These are phyloP conservation scores for Lytechinus variegatus DNA, from an alignment of 35 echinoderm and acorn worm genomes.

Conservation along the genomic window DNA sequence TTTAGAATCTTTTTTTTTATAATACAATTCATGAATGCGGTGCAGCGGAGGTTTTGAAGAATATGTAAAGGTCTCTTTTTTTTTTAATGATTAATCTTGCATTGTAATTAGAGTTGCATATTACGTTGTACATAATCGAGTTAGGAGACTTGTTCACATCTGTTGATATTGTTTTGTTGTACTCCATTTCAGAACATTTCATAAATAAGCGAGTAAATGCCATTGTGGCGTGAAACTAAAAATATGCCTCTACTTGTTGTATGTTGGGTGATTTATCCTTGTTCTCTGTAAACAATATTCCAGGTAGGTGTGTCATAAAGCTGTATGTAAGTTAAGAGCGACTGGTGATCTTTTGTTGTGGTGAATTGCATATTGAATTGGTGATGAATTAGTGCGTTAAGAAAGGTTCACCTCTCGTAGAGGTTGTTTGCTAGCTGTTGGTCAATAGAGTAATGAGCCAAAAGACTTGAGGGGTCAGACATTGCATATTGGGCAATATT, in stretches of 20 bases:
- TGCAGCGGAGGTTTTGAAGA: not conserved
- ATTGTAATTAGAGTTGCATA: not conserved
- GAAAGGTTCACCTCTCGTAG: no score
- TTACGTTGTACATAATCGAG: conserved; percentile 1
- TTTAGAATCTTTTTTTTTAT: not conserved
- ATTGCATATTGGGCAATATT: no score
- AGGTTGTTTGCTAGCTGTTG: no score
- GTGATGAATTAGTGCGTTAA: no score
- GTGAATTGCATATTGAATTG: no score
- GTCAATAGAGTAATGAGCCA: no score
- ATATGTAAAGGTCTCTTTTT: not conserved
- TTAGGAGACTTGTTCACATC: conserved; percentile 4
- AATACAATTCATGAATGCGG: not conserved
- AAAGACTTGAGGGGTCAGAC: no score
- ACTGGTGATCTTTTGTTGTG: no score
- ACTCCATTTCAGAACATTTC: conserved; percentile 2
- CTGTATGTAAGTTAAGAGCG: no score
- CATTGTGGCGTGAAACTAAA: not conserved
- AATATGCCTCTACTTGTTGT: not conserved
- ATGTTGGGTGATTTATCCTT: not conserved
- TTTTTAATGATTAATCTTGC: not conserved
- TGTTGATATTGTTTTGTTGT: conserved; percentile 7
- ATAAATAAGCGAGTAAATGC: conserved; percentile 13
- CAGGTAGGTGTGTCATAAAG: no score
- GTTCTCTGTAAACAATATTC: no score